phyloP scores from a whole-genome alignment of 2,113 vertebrate species.

The Phalacrocorax aristotelis region DNA sequence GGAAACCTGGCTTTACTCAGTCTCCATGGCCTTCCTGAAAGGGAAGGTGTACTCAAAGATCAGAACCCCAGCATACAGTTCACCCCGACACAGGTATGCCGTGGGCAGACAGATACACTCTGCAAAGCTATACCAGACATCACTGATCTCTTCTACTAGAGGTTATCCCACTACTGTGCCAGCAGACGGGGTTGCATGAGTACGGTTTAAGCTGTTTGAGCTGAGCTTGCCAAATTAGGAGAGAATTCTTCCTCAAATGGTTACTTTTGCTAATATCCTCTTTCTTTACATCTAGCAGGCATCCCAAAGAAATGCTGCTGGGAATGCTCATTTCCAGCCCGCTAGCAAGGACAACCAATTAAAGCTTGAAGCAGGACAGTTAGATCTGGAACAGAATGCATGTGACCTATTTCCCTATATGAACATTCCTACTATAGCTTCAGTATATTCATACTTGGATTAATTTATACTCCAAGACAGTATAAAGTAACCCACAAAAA shows the following conservation, averaged over 20 bases:
- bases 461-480: background rate
- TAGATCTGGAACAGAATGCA: background rate
- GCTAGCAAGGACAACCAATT: background rate
- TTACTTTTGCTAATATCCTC: background rate
- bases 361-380: background rate
- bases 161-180: background rate
- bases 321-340: background rate
- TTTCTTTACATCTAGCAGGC: background rate
- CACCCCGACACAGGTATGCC: background rate
- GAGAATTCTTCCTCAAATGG: background rate
- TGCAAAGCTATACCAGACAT: background rate
- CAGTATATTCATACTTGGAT: background rate
- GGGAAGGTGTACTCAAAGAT: background rate
- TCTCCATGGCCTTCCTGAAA: background rate
- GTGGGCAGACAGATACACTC: rapidly evolving
- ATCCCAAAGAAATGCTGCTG: background rate
- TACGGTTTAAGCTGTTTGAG: background rate
- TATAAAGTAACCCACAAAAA: background rate
- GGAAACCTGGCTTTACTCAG: background rate
- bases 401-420: background rate
- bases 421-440: background rate
- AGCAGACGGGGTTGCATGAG: background rate
- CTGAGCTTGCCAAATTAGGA: background rate
- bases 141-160: background rate
- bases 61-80: background rate